A percentile compares a stretch with the other conserved stretches of the same genome.
phyloP scores from a whole-genome alignment of 2,113 vertebrate genomes.

The Clarias batrachus region DNA sequence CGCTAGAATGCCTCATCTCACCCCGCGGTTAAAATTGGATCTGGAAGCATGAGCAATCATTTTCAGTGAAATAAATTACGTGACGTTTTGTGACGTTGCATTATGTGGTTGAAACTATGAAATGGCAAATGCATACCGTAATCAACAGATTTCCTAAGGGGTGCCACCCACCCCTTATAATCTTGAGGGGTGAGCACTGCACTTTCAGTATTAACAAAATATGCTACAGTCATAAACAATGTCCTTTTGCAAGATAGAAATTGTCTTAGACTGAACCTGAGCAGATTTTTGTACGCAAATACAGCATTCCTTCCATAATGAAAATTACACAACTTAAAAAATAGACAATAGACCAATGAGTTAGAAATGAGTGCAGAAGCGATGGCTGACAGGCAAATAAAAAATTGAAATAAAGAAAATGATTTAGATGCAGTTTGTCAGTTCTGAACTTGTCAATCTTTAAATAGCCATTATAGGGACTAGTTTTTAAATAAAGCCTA shows the following conservation, averaged over 20 bases:
- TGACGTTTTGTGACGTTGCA: too few species aligned
- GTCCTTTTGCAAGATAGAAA: background rate
- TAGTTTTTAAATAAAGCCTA: slow-evolving; percentile 32
- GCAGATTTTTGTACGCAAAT: background rate
- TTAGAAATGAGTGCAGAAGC: background rate
- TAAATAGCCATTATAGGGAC: slow-evolving; percentile 5
- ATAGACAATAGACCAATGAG: background rate
- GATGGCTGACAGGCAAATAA: background rate
- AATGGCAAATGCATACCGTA: too few species aligned
- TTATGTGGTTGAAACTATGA: too few species aligned
- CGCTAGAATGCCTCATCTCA: too few species aligned
- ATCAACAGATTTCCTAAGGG: too few species aligned
- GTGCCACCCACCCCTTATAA: too few species aligned
- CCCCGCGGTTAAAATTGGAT: too few species aligned
- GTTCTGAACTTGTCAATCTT: slow-evolving; percentile 34
- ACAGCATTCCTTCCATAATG: slow-evolving; percentile 1
- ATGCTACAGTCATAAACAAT: background rate
- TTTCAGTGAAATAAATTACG: too few species aligned
- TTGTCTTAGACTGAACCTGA: background rate
- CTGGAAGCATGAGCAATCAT: too few species aligned
- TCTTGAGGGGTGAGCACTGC: too few species aligned
- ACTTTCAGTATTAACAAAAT: background rate
- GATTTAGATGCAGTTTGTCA: slow-evolving; percentile 23
- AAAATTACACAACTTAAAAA: background rate
- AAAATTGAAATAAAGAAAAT: background rate